These are phyloP conservation scores for Hybognathus amarus DNA, from an alignment of 2,797 vertebrate genomes.

Conservation along the genomic window DNA sequence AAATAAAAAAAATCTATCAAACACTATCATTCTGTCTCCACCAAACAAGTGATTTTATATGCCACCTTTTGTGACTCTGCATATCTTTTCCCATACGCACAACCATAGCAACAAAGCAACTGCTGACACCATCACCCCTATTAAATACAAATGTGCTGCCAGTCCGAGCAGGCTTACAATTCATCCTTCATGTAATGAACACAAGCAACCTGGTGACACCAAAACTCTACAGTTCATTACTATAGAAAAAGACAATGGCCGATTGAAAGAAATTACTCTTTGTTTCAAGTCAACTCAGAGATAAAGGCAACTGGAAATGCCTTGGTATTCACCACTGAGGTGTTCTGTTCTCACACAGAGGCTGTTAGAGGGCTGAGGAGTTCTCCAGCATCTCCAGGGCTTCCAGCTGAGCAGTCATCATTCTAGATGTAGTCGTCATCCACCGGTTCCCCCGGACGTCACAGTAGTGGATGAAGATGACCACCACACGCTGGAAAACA, in stretches of 20 bases:
- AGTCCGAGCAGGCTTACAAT: neutral
- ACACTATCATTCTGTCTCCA: neutral
- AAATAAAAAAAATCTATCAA: neutral
- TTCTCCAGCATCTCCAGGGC: neutral
- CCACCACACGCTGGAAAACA: constrained; percentile 94
- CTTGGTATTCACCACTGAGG: constrained; percentile 13
- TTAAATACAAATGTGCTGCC: constrained; percentile 1
- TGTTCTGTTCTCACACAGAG: neutral
- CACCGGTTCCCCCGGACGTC: constrained; percentile 93
- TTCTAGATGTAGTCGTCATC: constrained; percentile 94
- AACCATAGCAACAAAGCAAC: constrained; percentile 6
- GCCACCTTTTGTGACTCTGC: neutral
- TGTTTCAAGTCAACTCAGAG: constrained; percentile 25
- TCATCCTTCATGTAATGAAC: constrained; percentile 4
- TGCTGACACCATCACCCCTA: neutral
- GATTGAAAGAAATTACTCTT: constrained; percentile 7
- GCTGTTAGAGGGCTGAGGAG: neutral
- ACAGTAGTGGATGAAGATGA: constrained; percentile 98
- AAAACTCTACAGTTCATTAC: neutral
- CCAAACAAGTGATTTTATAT: constrained; percentile 9
- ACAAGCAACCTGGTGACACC: constrained; percentile 24
- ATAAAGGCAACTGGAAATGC: constrained; percentile 46
- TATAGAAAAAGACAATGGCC: constrained; percentile 1
- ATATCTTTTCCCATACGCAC: constrained; percentile 1
- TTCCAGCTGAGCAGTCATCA: neutral